Percentiles rank a stretch among this genome's conserved stretches.
Conservation (phyloP, 2,888 invertebrate species). For the Heliconius hortense region DNA sequence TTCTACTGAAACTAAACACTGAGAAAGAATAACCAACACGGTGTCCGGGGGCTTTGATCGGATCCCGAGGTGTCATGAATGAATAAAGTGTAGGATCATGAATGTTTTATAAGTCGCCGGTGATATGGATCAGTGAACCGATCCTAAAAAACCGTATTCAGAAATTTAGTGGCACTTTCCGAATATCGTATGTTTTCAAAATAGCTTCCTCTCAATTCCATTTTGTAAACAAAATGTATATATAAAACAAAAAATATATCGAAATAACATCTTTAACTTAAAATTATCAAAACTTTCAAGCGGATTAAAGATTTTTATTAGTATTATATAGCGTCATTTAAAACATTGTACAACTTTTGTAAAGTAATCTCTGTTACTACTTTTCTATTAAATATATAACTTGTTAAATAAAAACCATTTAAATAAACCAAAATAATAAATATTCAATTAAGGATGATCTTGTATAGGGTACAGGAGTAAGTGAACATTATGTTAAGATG, state of each 20-base stretch:
- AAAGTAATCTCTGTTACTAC: too few relatives aligned
- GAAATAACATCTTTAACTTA: not conserved
- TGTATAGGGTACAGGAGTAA: not conserved
- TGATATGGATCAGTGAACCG: constrained; percentile 54
- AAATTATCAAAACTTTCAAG: not conserved
- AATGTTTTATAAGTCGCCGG: constrained; percentile 72
- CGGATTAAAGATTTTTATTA: too few relatives aligned
- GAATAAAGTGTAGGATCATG: constrained; percentile 67
- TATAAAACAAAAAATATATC: not conserved
- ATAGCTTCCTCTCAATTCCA: not conserved
- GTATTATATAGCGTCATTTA: too few relatives aligned
- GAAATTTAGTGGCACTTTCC: constrained; percentile 30
- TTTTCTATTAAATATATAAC: too few relatives aligned
- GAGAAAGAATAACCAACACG: constrained; percentile 45
- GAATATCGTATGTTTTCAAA: constrained; percentile 16
- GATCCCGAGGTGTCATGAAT: constrained; percentile 66
- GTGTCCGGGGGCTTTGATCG: constrained; percentile 45
- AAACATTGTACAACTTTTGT: too few relatives aligned
- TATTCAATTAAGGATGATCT: not conserved
- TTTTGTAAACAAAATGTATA: not conserved
- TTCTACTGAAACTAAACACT: constrained; percentile 31
- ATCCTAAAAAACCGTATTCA: constrained; percentile 42
- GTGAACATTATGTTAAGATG: too few relatives aligned
- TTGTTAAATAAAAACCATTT: too few relatives aligned
- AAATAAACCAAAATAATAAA: too few relatives aligned